Evolutionary conservation across 2,113 vertebrate genomes (phyloP).

Genomic region (Serinus canaria): DNA sequence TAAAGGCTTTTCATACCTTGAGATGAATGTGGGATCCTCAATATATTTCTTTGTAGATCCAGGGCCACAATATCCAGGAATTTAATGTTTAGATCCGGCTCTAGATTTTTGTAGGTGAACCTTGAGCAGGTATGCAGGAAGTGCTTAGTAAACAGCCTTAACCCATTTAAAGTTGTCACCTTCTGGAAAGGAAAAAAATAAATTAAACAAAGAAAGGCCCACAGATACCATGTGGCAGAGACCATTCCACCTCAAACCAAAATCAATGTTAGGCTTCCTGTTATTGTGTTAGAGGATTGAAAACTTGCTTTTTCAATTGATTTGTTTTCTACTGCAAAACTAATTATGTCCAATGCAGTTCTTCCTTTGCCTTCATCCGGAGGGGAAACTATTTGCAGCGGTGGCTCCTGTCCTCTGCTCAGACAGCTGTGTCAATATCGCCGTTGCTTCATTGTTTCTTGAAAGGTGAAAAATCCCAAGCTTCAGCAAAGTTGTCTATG

Average conservation of each 20-base stretch:
- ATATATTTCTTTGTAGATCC: not conserved
- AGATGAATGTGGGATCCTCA: not conserved
- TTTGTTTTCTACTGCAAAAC: conserved; percentile 71
- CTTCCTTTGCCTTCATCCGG: conserved; percentile 55
- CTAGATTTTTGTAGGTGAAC: not conserved
- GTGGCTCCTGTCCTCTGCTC: conserved; percentile 38
- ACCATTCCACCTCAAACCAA: conserved; percentile 64
- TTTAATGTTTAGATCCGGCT: not conserved
- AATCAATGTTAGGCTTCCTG: conserved; percentile 65
- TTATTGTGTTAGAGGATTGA: conserved; percentile 64
- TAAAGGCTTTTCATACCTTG: not conserved
- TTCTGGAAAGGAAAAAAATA: conserved; percentile 14
- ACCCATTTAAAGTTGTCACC: not conserved
- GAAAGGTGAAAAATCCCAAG: not conserved
- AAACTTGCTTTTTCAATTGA: conserved; percentile 70
- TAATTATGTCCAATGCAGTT: conserved; percentile 62
- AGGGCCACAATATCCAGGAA: not conserved
- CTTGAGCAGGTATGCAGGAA: not conserved
- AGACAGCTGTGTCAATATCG: conserved; percentile 27
- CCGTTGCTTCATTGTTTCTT: not conserved
- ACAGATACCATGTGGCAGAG: conserved; percentile 33
- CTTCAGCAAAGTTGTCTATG: not conserved
- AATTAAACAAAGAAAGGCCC: conserved; percentile 13
- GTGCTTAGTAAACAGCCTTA: not conserved
- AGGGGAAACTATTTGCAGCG: conserved; percentile 40